phyloP scores from a whole-genome alignment of 2,797 vertebrate species.

The Micromesistius poutassou region DNA sequence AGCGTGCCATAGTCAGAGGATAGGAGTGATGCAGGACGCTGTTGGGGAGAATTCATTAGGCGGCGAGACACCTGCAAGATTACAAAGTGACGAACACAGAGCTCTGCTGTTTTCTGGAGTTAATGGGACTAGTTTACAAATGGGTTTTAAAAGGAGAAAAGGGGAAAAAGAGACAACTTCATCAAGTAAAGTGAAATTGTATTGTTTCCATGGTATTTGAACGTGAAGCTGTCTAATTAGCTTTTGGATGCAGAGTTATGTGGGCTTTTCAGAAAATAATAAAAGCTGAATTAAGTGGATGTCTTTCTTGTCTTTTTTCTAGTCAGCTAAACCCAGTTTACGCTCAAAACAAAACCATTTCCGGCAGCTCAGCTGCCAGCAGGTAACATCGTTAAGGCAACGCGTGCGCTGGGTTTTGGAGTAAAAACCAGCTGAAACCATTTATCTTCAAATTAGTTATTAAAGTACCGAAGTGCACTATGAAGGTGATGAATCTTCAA shows the following conservation, averaged over 20 bases:
- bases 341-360: too few species aligned
- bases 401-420: too few species aligned
- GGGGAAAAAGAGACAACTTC: conserved; percentile 1
- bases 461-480: too few species aligned
- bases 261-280: background rate
- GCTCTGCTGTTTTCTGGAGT: conserved; percentile 46
- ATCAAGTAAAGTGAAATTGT: conserved; percentile 21
- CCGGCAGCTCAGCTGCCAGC: too few species aligned
- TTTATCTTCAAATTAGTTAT: too few species aligned
- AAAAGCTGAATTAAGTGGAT: background rate
- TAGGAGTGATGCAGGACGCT: conserved; percentile 62
- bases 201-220: background rate
- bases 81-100: conserved; percentile 54
- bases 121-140: conserved; percentile 55
- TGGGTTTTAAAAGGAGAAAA: conserved; percentile 30
- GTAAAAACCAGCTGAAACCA: too few species aligned
- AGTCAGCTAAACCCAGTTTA: too few species aligned
- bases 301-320: background rate
- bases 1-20: conserved; percentile 54
- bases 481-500: too few species aligned
- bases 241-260: background rate
- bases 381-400: too few species aligned
- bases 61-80: conserved; percentile 50
- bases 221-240: background rate
- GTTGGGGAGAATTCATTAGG: conserved; percentile 63